phyloP scores from a whole-genome alignment of 2,797 vertebrate genomes.

The Lycodopsis pacificus region DNA sequence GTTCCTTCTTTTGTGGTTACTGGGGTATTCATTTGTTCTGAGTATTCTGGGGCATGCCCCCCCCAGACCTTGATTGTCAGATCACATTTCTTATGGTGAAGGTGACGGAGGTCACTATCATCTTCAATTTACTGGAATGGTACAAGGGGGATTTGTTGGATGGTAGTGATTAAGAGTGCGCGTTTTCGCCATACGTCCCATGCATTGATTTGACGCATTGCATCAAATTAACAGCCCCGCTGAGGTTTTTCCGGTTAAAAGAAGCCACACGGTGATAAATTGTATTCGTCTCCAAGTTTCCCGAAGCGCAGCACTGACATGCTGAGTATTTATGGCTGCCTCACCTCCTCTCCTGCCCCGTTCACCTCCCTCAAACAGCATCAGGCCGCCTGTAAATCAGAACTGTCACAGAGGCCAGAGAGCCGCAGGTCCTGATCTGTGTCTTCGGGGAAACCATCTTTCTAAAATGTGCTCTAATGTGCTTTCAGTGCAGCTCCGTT shows the following conservation, averaged over 20 bases:
- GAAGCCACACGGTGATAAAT: slow-evolving; percentile 66
- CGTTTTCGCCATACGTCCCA: slow-evolving; percentile 33
- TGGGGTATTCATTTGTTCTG: slow-evolving; percentile 14
- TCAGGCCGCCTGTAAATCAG: slow-evolving; percentile 68
- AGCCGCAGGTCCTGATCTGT: slow-evolving; percentile 29
- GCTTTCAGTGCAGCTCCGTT: slow-evolving; percentile 39
- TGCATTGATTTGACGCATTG: slow-evolving; percentile 34
- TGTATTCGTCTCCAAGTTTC: slow-evolving; percentile 45
- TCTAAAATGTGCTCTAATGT: slow-evolving; percentile 44
- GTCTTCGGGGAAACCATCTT: slow-evolving; percentile 55
- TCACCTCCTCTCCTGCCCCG: slow-evolving; percentile 59
- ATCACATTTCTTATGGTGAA: slow-evolving; percentile 22
- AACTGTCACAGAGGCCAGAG: slow-evolving; percentile 55
- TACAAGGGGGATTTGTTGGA: background rate
- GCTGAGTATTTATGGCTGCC: slow-evolving; percentile 67
- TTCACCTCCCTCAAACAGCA: slow-evolving; percentile 60
- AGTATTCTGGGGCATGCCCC: slow-evolving; percentile 18
- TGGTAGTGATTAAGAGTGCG: slow-evolving; percentile 52
- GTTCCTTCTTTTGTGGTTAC: slow-evolving; percentile 7
- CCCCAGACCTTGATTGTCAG: slow-evolving; percentile 23
- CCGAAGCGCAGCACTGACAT: slow-evolving; percentile 58
- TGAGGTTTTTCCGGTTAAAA: slow-evolving; percentile 60
- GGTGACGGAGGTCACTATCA: slow-evolving; percentile 20
- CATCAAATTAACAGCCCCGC: slow-evolving; percentile 53
- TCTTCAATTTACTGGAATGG: slow-evolving; percentile 25